Evolutionary conservation across 2,113 vertebrate species (phyloP), one percentile per base, ranked within the genome.

Genomic region (Dipodomys stephensi): DNA sequence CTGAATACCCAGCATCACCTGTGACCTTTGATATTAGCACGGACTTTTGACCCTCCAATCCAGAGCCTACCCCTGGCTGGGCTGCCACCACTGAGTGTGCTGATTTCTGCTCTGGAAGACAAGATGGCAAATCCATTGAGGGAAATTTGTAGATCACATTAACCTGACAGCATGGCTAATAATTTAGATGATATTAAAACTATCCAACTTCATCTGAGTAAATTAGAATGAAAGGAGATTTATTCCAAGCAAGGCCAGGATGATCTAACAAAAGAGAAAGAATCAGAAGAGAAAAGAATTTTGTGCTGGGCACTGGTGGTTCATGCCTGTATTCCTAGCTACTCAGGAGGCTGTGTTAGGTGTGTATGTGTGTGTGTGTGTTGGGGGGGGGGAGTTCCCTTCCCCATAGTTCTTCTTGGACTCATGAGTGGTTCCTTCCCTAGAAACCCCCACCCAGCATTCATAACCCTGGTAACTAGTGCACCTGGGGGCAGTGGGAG

Each of bases 181-280:
- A 81, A 96, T 84, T 90, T 65, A 96, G 78, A 39, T 11, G 60
- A 87, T 73, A 86, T 89, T 91, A 91, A 96, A 93, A 87, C 81
- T 82, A 69, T 88, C 8, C 28, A 67, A 91, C 92, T 94, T 0
- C 0, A 16, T 91, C 86, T 0, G 35, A 76, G 57, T 95, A 90
- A 96, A 95, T 83, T 49, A 94, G 87, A 76, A 90, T 92, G 60
- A 95, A 97, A 73, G 53, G 49, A 95, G 93, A 65, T 90, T 68
- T 77, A 92, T 53, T 71, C 71, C 80, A 68, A 62, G 82, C 78
- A 91, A 84, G 87, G 68, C 28, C 18, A 73, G 0, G 0, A 35
- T 79, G 74, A 0, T 68, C 46, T 78, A 57, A 57, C 30, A 69
- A 22, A 93, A 28, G 20, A 86, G 32, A 57, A 62, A 30, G 68